Conservation (phyloP, 2,888 invertebrate species). For the Eupithecia insigniata region DNA sequence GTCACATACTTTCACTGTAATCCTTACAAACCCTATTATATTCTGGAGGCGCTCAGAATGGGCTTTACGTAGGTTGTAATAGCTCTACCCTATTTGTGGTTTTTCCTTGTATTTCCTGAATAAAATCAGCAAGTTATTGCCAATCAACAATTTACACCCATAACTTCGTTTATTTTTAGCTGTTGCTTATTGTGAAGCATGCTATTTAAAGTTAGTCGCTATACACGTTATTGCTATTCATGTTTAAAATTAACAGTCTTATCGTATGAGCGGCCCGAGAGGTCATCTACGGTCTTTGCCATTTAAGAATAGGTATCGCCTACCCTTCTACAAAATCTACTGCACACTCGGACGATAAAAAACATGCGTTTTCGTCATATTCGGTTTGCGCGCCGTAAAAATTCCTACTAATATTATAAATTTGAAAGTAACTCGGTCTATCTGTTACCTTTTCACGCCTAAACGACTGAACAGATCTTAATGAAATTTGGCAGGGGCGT, state of each 20-base stretch:
- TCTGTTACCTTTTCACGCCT: no score
- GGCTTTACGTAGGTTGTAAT: constrained; percentile 16
- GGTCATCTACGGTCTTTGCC: constrained; percentile 23
- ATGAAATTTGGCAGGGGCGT: no score
- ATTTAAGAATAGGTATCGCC: constrained; percentile 32
- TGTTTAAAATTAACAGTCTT: constrained; percentile 4
- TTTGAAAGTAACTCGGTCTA: no score
- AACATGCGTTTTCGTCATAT: neutral
- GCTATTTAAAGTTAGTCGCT: constrained; percentile 18
- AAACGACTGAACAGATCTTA: no score
- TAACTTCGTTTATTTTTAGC: neutral
- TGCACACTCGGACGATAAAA: neutral
- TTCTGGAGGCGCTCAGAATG: constrained; percentile 10
- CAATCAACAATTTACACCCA: neutral
- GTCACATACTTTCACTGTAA: constrained; percentile 39
- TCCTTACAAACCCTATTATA: constrained; percentile 34
- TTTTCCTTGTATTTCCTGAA: constrained; percentile 13
- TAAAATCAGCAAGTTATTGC: constrained; percentile 6
- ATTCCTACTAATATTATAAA: no score
- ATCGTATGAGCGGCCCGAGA: constrained; percentile 19
- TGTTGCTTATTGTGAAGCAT: constrained; percentile 11
- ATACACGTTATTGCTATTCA: neutral
- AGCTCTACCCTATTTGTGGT: constrained; percentile 1
- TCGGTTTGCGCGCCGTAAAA: neutral
- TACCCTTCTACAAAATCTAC: constrained; percentile 4